Evolutionary conservation across 2,888 invertebrate species (phyloP), one percentile per base, ranked within the genome.

Genomic region (Andrena hattorfiana): DNA sequence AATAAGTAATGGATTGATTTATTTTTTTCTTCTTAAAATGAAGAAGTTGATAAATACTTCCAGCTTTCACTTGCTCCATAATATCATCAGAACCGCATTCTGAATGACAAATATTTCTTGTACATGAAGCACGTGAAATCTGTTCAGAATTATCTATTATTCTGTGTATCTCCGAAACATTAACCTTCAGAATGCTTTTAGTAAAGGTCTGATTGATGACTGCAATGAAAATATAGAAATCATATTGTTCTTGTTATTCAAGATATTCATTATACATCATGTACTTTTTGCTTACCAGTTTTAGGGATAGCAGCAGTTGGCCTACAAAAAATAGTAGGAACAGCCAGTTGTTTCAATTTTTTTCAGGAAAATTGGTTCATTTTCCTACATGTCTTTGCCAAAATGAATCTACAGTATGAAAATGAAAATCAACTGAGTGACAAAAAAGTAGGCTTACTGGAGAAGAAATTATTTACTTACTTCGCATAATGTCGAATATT

Each of bases 331-430:
- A n/a, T n/a, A n/a, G 4, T 49, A 16, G 49, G 49, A 16, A 49
- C 49, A 49, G 49, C 49, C 49, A 49, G 49, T 49, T 16, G 49
- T n/a, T 49, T 49, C 49, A 49, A n/a, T 49, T 49, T n/a, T 49
- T 49, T n/a, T 49, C n/a, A 16, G 0, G n/a, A 49, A 13, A 13
- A 49, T 49, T 13, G 5, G 0, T n/a, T 49, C 16, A n/a, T 49
- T 49, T 49, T 49, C 49, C 49, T n/a, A 49, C 49, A 49, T 49
- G 4, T 49, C n/a, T n/a, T 49, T n/a, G 6, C 1, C 13, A 49
- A 49, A 49, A 49, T 49, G 49, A 49, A n/a, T n/a, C 49, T 49
- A n/a, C 49, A 6, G 0, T n/a, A 49, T n/a, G 49, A 49, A 49
- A n/a, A 49, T 49, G n/a, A 16, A 49, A 49, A 4, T 49, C 49